phyloP scores from a whole-genome alignment of 2,888 invertebrate species.

The Protophormia terraenovae region DNA sequence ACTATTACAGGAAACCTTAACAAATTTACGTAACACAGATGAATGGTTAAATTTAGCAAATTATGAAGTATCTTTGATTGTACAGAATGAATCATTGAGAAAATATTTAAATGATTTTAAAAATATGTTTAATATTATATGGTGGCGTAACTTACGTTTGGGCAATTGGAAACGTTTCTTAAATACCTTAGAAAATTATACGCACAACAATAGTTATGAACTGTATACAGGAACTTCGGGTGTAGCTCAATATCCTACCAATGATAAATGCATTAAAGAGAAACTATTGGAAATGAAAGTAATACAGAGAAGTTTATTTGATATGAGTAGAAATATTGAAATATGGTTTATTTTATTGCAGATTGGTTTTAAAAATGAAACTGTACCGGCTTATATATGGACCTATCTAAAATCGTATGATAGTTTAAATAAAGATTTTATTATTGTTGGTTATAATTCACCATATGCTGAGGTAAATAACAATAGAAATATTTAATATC shows the following conservation, averaged over 20 bases:
- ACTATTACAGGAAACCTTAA: not conserved
- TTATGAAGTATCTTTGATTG: slow-evolving; percentile 31
- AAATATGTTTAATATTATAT: slow-evolving; percentile 57
- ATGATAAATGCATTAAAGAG: not conserved
- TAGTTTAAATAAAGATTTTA: slow-evolving; percentile 47
- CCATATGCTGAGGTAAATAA: slow-evolving; percentile 55
- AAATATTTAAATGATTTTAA: slow-evolving; percentile 35
- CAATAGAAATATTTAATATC: not conserved
- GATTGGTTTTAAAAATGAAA: slow-evolving; percentile 33
- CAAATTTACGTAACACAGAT: not conserved
- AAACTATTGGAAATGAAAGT: slow-evolving; percentile 24
- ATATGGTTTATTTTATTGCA: not conserved
- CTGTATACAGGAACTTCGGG: slow-evolving; percentile 51
- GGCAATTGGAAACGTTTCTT: slow-evolving; percentile 62
- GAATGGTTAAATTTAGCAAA: slow-evolving; percentile 38
- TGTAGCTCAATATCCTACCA: slow-evolving; percentile 5
- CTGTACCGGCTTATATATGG: slow-evolving; percentile 60
- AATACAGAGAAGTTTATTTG: not conserved
- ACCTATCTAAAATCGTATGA: slow-evolving; percentile 51
- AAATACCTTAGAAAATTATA: slow-evolving; percentile 40
- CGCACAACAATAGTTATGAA: slow-evolving; percentile 17
- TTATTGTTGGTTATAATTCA: slow-evolving; percentile 62
- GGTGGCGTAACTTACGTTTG: slow-evolving; percentile 62
- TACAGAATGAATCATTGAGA: slow-evolving; percentile 1
- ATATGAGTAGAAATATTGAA: no score